Conservation (phyloP, 2,113 vertebrate species). For the Chlorodrepanis virens region DNA sequence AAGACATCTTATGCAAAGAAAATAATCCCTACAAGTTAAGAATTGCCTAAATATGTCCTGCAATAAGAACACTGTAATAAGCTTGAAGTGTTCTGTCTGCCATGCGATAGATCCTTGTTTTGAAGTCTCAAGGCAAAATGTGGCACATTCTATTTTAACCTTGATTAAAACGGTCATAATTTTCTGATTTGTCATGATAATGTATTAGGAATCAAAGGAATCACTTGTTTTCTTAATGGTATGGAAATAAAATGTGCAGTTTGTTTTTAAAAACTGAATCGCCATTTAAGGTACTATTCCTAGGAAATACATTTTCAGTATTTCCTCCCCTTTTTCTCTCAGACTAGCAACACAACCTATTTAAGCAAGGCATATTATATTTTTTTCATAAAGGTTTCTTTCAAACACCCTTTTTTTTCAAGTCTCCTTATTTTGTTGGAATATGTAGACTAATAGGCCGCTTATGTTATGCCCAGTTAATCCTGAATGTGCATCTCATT, state of each 20-base stretch:
- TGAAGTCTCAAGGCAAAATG: neutral
- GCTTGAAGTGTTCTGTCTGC: neutral
- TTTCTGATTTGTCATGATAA: conserved; percentile 34
- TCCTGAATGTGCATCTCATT: neutral
- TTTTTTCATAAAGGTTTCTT: neutral
- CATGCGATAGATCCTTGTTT: neutral
- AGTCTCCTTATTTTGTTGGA: neutral
- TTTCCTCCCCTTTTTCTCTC: neutral
- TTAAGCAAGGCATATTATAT: neutral
- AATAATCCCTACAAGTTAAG: neutral
- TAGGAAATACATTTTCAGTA: conserved; percentile 31
- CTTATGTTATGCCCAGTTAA: neutral
- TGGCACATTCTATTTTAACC: neutral
- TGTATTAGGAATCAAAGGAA: conserved; percentile 42
- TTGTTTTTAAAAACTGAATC: conserved; percentile 52
- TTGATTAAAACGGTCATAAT: neutral
- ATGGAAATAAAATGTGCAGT: conserved; percentile 43
- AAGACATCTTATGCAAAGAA: neutral
- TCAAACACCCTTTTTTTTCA: neutral
- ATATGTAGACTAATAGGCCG: neutral
- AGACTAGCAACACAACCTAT: neutral
- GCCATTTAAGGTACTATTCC: conserved; percentile 35
- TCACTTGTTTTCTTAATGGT: conserved; percentile 41
- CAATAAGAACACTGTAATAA: neutral
- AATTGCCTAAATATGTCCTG: neutral